Evolutionary conservation across 2,797 vertebrate species (phyloP).

Genomic region (Typhlichthys subterraneus): DNA sequence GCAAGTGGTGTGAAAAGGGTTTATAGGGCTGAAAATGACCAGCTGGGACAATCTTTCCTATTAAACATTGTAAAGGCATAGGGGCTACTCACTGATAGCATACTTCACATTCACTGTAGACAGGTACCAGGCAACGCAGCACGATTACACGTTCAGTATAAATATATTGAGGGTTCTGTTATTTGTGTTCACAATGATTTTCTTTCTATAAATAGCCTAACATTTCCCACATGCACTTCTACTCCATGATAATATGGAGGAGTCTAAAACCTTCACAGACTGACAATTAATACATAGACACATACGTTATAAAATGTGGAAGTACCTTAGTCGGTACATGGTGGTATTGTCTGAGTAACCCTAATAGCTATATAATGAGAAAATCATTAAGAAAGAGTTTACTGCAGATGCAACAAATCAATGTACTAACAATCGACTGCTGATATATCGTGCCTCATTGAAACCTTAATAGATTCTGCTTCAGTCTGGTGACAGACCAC

Average conservation of each 20-base stretch:
- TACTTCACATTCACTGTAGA: constrained; percentile 54
- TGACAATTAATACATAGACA: constrained; percentile 53
- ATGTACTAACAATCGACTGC: background rate
- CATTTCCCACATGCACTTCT: constrained; percentile 57
- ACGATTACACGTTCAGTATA: constrained; percentile 31
- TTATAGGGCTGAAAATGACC: constrained; percentile 12
- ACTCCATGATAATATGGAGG: constrained; percentile 62
- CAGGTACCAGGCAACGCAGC: constrained; percentile 23
- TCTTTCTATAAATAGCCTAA: constrained; percentile 27
- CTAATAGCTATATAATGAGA: constrained; percentile 35
- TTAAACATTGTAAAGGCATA: constrained; percentile 27
- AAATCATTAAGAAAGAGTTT: constrained; percentile 42
- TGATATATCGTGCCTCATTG: background rate
- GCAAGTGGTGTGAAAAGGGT: constrained; percentile 57
- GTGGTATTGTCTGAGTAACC: constrained; percentile 40
- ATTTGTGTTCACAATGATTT: constrained; percentile 26
- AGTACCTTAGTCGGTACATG: constrained; percentile 45
- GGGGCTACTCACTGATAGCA: background rate
- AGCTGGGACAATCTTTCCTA: constrained; percentile 28
- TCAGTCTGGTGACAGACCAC: constrained; percentile 60
- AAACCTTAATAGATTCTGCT: constrained; percentile 27
- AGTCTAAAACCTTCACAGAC: constrained; percentile 58
- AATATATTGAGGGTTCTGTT: constrained; percentile 37
- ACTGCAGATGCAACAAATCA: constrained; percentile 40
- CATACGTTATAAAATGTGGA: constrained; percentile 27